These are phyloP conservation scores for Rafetus swinhoei DNA, from an alignment of 2,113 vertebrate genomes.

Conservation along the genomic window DNA sequence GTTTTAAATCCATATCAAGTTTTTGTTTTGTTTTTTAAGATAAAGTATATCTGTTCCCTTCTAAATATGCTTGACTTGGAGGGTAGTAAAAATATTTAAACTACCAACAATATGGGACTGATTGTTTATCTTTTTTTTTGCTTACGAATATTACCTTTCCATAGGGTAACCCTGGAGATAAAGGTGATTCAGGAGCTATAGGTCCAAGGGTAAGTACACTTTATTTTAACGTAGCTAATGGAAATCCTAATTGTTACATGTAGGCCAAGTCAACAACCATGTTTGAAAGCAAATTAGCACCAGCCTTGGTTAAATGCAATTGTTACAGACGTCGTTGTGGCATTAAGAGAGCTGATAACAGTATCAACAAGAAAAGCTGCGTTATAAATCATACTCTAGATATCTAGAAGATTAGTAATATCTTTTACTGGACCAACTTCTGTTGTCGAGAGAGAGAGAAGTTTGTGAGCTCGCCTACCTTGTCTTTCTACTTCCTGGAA, in stretches of 20 bases:
- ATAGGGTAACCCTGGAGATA: constrained; percentile 93
- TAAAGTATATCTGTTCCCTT: neutral
- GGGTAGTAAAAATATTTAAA: neutral
- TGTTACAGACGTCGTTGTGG: neutral
- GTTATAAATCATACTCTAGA: neutral
- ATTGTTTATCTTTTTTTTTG: neutral
- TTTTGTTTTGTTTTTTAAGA: neutral
- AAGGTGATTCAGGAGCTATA: constrained; percentile 86
- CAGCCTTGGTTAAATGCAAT: neutral
- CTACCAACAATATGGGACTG: neutral
- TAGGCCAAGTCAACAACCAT: neutral
- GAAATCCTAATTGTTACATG: neutral
- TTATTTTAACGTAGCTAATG: neutral
- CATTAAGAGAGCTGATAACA: neutral
- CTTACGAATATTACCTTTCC: constrained; percentile 37
- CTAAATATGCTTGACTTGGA: neutral
- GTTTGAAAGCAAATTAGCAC: neutral
- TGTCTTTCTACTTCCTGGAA: neutral
- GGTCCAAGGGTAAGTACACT: constrained; percentile 87
- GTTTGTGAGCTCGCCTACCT: neutral
- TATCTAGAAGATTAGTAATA: neutral
- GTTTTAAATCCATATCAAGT: neutral
- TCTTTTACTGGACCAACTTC: neutral
- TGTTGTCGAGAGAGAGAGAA: neutral
- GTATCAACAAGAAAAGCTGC: neutral